These are phyloP conservation scores for Petaurus breviceps DNA, from an alignment of 2,113 vertebrate genomes.

Conservation along the genomic window DNA sequence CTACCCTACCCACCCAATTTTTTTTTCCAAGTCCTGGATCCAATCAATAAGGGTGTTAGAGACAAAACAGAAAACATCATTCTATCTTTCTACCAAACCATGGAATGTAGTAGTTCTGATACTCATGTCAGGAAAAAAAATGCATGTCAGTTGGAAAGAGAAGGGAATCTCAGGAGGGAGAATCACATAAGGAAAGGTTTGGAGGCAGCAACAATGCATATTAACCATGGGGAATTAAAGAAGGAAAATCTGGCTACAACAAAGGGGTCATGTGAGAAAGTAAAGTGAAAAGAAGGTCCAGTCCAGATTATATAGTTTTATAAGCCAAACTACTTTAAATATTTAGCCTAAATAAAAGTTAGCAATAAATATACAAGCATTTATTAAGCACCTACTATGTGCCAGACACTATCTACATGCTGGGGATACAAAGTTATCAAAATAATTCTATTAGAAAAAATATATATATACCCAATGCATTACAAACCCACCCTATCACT, in stretches of 20 bases:
- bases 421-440: not conserved
- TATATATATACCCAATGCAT: not conserved
- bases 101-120: not conserved
- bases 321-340: not conserved
- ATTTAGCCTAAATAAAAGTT: not conserved
- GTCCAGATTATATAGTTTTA: not conserved
- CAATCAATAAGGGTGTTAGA: not conserved
- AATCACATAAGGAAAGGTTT: not conserved
- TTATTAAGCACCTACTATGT: not conserved
- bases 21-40: not conserved
- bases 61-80: slow-evolving; percentile 41
- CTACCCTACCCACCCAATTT: not conserved
- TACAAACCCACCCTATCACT: slow-evolving; percentile 1
- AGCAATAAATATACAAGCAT: not conserved
- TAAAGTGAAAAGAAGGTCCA: not conserved
- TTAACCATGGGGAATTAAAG: too few relatives aligned
- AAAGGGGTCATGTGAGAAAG: too few relatives aligned
- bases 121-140: not conserved
- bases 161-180: not conserved
- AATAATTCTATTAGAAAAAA: slow-evolving; percentile 12
- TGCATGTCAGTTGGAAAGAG: not conserved
- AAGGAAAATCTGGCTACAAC: too few relatives aligned
- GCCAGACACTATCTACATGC: not conserved
- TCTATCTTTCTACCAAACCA: slow-evolving; percentile 28
- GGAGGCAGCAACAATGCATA: too few relatives aligned